These are phyloP conservation scores for Alitta virens DNA, from an alignment of 2,888 invertebrate species.

Conservation along the genomic window DNA sequence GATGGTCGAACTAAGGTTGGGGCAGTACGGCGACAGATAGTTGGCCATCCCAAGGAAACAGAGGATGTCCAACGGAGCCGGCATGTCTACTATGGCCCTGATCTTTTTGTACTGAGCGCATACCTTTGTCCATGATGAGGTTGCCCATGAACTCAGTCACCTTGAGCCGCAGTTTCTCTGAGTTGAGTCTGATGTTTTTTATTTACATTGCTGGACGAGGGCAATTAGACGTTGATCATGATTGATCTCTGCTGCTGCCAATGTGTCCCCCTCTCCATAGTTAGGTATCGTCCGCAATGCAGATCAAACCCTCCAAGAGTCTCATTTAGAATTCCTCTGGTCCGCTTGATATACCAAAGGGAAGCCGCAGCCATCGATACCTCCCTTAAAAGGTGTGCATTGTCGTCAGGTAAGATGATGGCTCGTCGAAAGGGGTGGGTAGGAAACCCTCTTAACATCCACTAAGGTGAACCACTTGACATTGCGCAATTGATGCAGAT, in stretches of 20 bases:
- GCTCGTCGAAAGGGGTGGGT: neutral
- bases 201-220: neutral
- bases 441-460: no score
- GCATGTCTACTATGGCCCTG: slow-evolving; percentile 12
- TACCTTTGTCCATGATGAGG: slow-evolving; percentile 2
- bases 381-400: neutral
- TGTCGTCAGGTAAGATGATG: neutral
- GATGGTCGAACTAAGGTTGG: slow-evolving; percentile 1
- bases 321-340: neutral
- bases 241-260: neutral
- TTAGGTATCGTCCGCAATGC: neutral
- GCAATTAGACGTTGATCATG: no score
- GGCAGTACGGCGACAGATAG: slow-evolving; percentile 7
- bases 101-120: slow-evolving; percentile 9
- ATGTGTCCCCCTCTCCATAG: neutral
- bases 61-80: slow-evolving; percentile 1
- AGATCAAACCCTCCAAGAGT: neutral
- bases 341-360: neutral
- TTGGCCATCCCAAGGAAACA: slow-evolving; percentile 15
- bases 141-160: slow-evolving; percentile 3
- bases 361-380: neutral
- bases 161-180: slow-evolving; percentile 3
- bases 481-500: no score
- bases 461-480: no score
- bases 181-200: slow-evolving; percentile 1